Conservation (phyloP, 2,888 invertebrate genomes). For the Leucoma salicis region DNA sequence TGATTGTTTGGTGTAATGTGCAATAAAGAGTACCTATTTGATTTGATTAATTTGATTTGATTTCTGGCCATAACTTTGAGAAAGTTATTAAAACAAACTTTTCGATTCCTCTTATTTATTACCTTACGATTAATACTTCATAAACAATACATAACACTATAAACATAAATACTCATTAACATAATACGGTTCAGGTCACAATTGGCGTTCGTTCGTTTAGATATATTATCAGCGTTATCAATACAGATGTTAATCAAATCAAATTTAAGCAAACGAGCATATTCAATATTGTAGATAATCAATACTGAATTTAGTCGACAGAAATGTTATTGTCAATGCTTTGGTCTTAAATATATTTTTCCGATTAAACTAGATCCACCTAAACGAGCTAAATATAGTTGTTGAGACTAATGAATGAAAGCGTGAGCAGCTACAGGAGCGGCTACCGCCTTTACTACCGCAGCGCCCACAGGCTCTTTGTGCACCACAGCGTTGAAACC, state of each 20-base stretch:
- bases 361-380: conserved; percentile 27
- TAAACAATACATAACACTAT: conserved; percentile 52
- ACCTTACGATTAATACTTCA: conserved; percentile 67
- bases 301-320: no score
- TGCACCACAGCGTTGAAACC: conserved; percentile 86
- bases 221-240: conserved; percentile 29
- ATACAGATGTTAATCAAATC: neutral
- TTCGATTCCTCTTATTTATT: conserved; percentile 77
- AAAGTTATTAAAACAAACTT: conserved; percentile 21
- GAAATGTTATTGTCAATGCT: no score
- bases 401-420: conserved; percentile 51
- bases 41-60: no score
- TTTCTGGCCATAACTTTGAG: no score
- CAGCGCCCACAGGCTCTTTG: conserved; percentile 78
- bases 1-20: no score
- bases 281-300: no score
- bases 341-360: neutral
- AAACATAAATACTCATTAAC: conserved; percentile 47
- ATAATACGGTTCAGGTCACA: conserved; percentile 55
- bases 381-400: conserved; percentile 16
- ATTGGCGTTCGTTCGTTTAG: conserved; percentile 32
- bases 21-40: no score
- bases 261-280: neutral
- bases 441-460: conserved; percentile 67
- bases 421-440: conserved; percentile 56